Evolutionary conservation across 2,797 vertebrate species (phyloP).

Genomic region (Syngnathus rostellatus): DNA sequence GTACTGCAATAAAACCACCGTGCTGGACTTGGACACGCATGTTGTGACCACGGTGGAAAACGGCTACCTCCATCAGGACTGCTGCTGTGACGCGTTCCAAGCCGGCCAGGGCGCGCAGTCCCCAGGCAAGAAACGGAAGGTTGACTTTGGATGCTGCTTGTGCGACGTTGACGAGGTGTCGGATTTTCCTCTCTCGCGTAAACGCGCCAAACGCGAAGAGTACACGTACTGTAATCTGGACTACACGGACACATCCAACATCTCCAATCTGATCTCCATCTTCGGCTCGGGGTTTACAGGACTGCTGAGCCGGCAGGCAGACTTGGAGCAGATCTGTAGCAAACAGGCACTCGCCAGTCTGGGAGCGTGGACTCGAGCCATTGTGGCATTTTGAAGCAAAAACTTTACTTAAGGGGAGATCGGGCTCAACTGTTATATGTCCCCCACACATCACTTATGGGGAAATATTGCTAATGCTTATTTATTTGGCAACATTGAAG

Average conservation of each 20-base stretch:
- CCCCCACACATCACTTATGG: background rate
- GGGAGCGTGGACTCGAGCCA: constrained; percentile 91
- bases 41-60: constrained; percentile 96
- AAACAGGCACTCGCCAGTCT: constrained; percentile 90
- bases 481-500: background rate
- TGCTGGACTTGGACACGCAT: constrained; percentile 96
- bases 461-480: background rate
- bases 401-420: background rate
- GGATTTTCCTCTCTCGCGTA: constrained; percentile 74
- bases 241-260: constrained; percentile 84
- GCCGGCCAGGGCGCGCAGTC: constrained; percentile 67
- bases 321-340: constrained; percentile 90
- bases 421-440: background rate
- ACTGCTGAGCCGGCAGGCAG: constrained; percentile 84
- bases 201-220: constrained; percentile 84
- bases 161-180: constrained; percentile 69
- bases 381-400: constrained; percentile 81
- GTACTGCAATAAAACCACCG: constrained; percentile 90
- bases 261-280: constrained; percentile 96
- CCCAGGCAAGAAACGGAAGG: constrained; percentile 72
- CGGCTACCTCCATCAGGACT: constrained; percentile 90
- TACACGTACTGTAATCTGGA: constrained; percentile 63
- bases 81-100: constrained; percentile 75
- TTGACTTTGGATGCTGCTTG: constrained; percentile 66
- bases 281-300: constrained; percentile 92